Base-by-base conservation (phyloP, 2,797 vertebrate species). In the Sebastes vulpes region DNA sequence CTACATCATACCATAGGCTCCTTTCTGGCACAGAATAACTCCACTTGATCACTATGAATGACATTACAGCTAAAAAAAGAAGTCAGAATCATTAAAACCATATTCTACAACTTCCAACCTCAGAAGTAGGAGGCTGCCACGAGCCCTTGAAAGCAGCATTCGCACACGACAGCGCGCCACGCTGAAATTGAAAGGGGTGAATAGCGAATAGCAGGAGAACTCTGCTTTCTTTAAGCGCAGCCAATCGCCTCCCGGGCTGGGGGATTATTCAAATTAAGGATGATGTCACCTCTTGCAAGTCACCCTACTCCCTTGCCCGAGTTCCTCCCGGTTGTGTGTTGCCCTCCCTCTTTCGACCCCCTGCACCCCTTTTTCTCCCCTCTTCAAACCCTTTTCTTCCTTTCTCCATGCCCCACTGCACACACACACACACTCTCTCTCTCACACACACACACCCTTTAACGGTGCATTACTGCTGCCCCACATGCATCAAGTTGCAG, bases 221-320 rank as follows among this genome's bases (percentile, higher is more conserved):
- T 89, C 86, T 83, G 75, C 88, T 95, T 92, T 93, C 92, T 94
- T 66, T 50, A 23, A 61, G n/a, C 25, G 2, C 82, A 84, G 84
- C 96, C 96, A 96, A 96, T 96, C 94, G 68, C 81, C 77, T 81
- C 66, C 10, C 65, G 16, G 85, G 42, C 83, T 90, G 80, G 53
- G 83, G 88, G 91, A 95, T 96, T 96, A 96, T 96, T 95, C 93
- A 96, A 96, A 96, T 91, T 3, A 78, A 79, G 81, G 81, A 95
- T 96, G 96, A 96, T 95, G 96, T 96, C 95, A 96, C 91, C 92
- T 90, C 85, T 92, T 84, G 80, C 89, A 92, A 93, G 90, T 93
- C 91, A 93, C 90, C 87, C 90, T 89, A 77, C 91, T 92, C 88
- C 91, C 85, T 91, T 76, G 68, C 85, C 90, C 52, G 64, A 75